Percentiles rank a stretch among this genome's conserved stretches.
phyloP scores from a whole-genome alignment of 37 sponge, comb jelly and placozoan genomes.

The Aplysina aerophoba region DNA sequence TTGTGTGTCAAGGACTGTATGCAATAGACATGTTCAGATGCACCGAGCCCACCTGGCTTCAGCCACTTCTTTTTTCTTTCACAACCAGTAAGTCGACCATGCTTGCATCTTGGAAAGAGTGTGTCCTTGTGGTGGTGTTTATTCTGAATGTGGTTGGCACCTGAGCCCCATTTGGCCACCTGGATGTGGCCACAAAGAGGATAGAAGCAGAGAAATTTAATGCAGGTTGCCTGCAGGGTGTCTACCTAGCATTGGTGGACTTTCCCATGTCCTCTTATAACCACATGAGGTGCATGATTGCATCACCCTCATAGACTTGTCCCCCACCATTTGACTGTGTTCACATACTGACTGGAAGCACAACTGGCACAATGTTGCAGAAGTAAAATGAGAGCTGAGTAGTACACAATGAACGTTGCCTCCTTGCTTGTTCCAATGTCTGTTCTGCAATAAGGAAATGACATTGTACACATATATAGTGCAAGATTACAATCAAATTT shows the following conservation, averaged over 20 bases:
- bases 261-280: not conserved
- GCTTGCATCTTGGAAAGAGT: not conserved
- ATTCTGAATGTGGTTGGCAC: constrained; percentile 1
- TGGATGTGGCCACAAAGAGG: not conserved
- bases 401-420: not conserved
- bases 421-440: too few relatives aligned
- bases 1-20: too few relatives aligned
- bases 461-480: too few relatives aligned
- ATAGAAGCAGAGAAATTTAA: not conserved
- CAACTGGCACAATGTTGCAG: not conserved
- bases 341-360: not conserved
- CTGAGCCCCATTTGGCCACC: constrained; percentile 14
- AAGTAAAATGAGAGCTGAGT: not conserved
- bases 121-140: not conserved
- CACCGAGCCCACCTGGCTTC: too few relatives aligned
- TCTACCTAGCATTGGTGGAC: not conserved
- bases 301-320: not conserved
- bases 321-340: not conserved
- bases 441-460: too few relatives aligned
- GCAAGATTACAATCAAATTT: too few relatives aligned
- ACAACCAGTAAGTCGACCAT: too few relatives aligned
- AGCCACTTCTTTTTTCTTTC: too few relatives aligned
- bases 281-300: not conserved
- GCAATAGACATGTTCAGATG: too few relatives aligned
- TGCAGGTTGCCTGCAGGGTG: not conserved